These are phyloP conservation scores for Nautilus pompilius DNA, from an alignment of 1,140 invertebrate species.

Conservation along the genomic window DNA sequence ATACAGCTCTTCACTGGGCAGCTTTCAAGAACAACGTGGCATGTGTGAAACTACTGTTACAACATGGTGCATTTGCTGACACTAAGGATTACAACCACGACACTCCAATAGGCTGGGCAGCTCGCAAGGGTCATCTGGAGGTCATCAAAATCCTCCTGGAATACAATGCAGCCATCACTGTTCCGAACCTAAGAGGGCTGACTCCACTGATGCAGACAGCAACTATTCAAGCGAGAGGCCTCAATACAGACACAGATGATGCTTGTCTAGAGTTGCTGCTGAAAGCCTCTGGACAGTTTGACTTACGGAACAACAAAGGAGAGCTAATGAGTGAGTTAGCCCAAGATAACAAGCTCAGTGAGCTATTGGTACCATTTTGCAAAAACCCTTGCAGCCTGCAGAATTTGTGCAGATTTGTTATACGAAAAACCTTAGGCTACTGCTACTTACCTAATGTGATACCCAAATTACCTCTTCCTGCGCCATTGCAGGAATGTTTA, in stretches of 20 bases:
- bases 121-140: constrained; percentile 82
- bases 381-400: constrained; percentile 26
- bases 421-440: constrained; percentile 32
- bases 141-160: constrained; percentile 82
- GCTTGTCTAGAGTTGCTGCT: constrained; percentile 42
- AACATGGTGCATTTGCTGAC: constrained; percentile 54
- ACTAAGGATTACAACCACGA: constrained; percentile 54
- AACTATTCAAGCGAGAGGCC: constrained; percentile 31
- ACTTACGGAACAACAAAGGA: constrained; percentile 30
- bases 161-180: constrained; percentile 60
- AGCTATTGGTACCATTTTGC: constrained; percentile 33
- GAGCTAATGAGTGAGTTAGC: constrained; percentile 21
- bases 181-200: constrained; percentile 26
- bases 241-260: constrained; percentile 40
- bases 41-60: constrained; percentile 53
- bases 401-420: constrained; percentile 25
- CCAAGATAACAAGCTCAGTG: constrained; percentile 34
- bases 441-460: constrained; percentile 39
- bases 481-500: constrained; percentile 29
- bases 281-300: constrained; percentile 41
- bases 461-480: constrained; percentile 35
- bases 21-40: constrained; percentile 42
- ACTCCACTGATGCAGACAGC: constrained; percentile 36
- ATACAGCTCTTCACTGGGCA: constrained; percentile 52
- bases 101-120: constrained; percentile 72